Conservation (phyloP, 2,888 invertebrate genomes). For the Caenorhabditis sp. region DNA sequence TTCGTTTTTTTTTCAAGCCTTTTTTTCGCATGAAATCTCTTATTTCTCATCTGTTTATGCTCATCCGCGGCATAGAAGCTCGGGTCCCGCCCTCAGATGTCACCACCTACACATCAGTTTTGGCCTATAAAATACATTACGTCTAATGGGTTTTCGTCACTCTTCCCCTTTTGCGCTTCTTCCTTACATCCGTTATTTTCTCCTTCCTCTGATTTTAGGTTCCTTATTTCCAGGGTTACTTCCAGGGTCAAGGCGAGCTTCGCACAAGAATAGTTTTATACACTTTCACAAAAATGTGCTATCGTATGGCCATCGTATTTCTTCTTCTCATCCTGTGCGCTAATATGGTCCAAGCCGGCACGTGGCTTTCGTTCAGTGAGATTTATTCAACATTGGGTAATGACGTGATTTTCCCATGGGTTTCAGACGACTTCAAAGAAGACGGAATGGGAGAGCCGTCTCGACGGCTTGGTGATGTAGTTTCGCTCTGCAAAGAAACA, state of each 20-base stretch:
- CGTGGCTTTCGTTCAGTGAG: conserved; percentile 57
- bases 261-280: not conserved
- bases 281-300: not conserved
- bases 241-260: not conserved
- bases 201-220: not conserved
- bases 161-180: not conserved
- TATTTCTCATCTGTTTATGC: conserved; percentile 4
- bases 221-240: conserved; percentile 38
- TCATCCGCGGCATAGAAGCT: not conserved
- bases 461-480: conserved; percentile 47
- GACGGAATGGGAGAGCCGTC: conserved; percentile 41
- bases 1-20: no score
- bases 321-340: conserved; percentile 14
- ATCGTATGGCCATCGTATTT: conserved; percentile 3
- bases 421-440: conserved; percentile 57
- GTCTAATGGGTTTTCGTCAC: conserved; percentile 48
- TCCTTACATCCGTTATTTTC: not conserved
- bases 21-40: conserved; percentile 1
- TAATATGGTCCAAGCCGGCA: conserved; percentile 31
- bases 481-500: conserved; percentile 52
- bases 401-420: not conserved
- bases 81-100: conserved; percentile 10
- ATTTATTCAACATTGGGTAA: not conserved
- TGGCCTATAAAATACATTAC: conserved; percentile 48
- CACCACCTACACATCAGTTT: conserved; percentile 19